phyloP scores from a whole-genome alignment of 2,888 invertebrate species.

The Acleris sparsana region DNA sequence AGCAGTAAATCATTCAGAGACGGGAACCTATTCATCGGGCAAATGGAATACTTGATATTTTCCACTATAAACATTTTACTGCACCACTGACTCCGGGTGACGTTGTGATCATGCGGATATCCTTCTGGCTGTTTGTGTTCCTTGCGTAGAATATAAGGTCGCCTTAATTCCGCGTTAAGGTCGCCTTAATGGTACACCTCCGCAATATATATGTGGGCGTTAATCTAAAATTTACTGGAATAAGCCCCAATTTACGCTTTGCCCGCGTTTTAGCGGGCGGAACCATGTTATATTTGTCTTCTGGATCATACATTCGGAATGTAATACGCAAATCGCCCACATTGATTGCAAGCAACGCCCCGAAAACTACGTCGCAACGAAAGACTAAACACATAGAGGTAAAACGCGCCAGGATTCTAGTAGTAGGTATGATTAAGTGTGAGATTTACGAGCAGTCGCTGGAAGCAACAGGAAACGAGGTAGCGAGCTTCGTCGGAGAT shows the following conservation, averaged over 20 bases:
- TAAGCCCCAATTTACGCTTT: slow-evolving; percentile 19
- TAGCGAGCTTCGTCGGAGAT: slow-evolving; percentile 9
- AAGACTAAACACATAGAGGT: slow-evolving; percentile 29
- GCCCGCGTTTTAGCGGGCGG: slow-evolving; percentile 46
- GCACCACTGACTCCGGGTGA: neutral
- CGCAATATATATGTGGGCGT: slow-evolving; percentile 24
- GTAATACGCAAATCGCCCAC: slow-evolving; percentile 54
- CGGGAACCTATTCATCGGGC: slow-evolving; percentile 41
- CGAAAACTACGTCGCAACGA: slow-evolving; percentile 16
- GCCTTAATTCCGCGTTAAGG: slow-evolving; percentile 1
- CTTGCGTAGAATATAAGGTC: slow-evolving; percentile 2
- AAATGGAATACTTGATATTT: slow-evolving; percentile 33
- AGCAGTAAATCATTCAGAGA: slow-evolving; percentile 52
- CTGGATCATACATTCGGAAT: slow-evolving; percentile 50
- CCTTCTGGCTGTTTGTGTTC: neutral
- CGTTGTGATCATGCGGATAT: neutral
- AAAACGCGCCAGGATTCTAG: neutral
- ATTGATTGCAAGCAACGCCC: slow-evolving; percentile 7
- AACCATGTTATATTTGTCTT: slow-evolving; percentile 46
- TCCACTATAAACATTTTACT: slow-evolving; percentile 19
- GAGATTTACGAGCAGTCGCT: slow-evolving; percentile 7
- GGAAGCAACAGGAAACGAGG: slow-evolving; percentile 43
- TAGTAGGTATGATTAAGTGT: slow-evolving; percentile 9
- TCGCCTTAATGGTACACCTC: slow-evolving; percentile 13
- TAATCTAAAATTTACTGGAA: slow-evolving; percentile 25